phyloP scores from a whole-genome alignment of 2,888 invertebrate genomes.

The Calliopum simillimum region DNA sequence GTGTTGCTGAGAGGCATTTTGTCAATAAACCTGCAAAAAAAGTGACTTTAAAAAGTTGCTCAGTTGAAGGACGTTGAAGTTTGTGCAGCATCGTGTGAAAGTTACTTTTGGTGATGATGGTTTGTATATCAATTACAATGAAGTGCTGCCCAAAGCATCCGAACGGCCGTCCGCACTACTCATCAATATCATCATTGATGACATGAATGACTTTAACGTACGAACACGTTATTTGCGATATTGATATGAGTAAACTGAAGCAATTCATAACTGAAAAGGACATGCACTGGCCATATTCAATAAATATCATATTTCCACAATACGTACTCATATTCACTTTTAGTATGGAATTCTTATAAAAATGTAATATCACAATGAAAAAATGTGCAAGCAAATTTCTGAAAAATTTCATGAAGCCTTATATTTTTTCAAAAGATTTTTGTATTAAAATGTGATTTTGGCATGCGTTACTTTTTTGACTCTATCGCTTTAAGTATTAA shows the following conservation, averaged over 20 bases:
- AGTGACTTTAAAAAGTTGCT: not conserved
- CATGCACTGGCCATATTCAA: conserved; percentile 6
- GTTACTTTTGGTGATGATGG: conserved; percentile 3
- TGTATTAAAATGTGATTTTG: conserved; percentile 10
- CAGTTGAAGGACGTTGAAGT: not conserved
- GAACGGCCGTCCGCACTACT: not conserved
- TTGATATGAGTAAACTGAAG: not conserved
- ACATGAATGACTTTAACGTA: conserved; percentile 25
- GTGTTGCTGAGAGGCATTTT: no score
- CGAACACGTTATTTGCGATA: not conserved
- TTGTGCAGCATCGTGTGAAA: conserved; percentile 24
- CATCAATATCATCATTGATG: conserved; percentile 26
- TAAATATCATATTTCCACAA: conserved; percentile 22
- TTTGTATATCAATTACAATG: conserved; percentile 23
- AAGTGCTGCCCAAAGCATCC: conserved; percentile 15
- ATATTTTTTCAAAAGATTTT: not conserved
- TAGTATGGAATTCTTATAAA: not conserved
- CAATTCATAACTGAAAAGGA: conserved; percentile 4
- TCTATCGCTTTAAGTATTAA: no score
- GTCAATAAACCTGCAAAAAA: not conserved
- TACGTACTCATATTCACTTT: not conserved
- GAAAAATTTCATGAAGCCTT: conserved; percentile 27
- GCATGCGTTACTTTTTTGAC: conserved; percentile 27
- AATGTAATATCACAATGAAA: not conserved
- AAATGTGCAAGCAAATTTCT: not conserved